phyloP scores from a whole-genome alignment of 1,140 invertebrate species.

The Anoplophora glabripennis region DNA sequence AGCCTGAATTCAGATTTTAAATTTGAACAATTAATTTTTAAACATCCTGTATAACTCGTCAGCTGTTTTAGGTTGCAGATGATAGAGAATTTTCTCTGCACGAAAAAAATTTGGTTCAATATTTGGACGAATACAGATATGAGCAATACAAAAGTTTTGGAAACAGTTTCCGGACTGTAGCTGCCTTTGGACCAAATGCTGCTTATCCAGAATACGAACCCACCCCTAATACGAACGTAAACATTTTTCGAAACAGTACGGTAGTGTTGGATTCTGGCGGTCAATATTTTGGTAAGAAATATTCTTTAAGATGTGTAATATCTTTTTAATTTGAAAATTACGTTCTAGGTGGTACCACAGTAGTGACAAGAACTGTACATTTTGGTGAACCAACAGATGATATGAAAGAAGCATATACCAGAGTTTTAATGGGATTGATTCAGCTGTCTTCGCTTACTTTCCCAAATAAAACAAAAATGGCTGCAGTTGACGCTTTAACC shows the following conservation, averaged over 20 bases:
- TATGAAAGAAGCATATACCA: slow-evolving; percentile 81
- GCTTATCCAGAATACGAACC: slow-evolving; percentile 90
- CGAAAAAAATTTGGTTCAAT: slow-evolving; percentile 67
- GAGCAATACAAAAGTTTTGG: slow-evolving; percentile 68
- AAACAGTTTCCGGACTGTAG: slow-evolving; percentile 83
- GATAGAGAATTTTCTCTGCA: no score
- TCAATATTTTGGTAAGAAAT: slow-evolving; percentile 61
- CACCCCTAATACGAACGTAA: slow-evolving; percentile 66
- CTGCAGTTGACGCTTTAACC: slow-evolving; percentile 72
- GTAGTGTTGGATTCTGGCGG: slow-evolving; percentile 71
- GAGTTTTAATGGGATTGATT: slow-evolving; percentile 85
- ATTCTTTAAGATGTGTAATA: slow-evolving; percentile 1
- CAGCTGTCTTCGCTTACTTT: slow-evolving; percentile 67
- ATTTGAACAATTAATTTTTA: no score
- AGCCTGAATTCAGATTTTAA: no score
- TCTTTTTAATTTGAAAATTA: slow-evolving; percentile 1
- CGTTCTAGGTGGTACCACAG: slow-evolving; percentile 81
- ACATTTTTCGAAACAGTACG: slow-evolving; percentile 67
- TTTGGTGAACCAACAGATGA: slow-evolving; percentile 74
- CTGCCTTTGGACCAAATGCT: slow-evolving; percentile 82
- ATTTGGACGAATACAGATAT: slow-evolving; percentile 64
- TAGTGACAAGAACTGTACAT: slow-evolving; percentile 89
- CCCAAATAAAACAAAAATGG: slow-evolving; percentile 62
- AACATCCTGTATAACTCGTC: no score
- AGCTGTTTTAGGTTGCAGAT: no score